Base-by-base conservation (phyloP, 2,797 vertebrate species). In the Alouatta caraya region DNA sequence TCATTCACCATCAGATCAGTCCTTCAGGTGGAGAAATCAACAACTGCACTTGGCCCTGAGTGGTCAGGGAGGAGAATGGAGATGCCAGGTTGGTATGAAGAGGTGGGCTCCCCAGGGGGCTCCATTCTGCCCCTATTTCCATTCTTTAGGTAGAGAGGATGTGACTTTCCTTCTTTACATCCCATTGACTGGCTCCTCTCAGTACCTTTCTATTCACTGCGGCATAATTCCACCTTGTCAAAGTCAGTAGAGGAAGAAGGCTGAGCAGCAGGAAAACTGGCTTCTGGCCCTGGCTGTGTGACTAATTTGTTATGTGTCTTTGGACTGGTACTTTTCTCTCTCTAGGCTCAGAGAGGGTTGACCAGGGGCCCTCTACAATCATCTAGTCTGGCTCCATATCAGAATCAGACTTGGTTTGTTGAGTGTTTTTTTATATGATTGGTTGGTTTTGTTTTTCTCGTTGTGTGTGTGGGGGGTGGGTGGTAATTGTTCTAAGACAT, bases 261-360 rank as follows among this genome's bases (percentile, higher is more conserved):
- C 7, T 24, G 26, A 94, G 81, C 67, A 42, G 33, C 44, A 72
- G 64, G 57, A 88, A 73, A 44, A 14, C 44, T 22, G n/a, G n/a
- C 44, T 91, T 87, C 64, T 72, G 55, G 15, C 39, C 42, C 73
- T 94, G 9, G 4, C 26, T 93, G 26, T 39, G 24, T 37, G 15
- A 52, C 61, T 64, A 72, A 44, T 39, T 64, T 73, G 22, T 48
- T 75, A 0, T 82, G 76, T 76, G 10, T 75, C 26, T 93, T 79
- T 78, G 28, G 7, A 5, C 1, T n/a, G 8, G 17, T 91, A 19
- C 17, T 39, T 46, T 59, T 86, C 5, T 13, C 22, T 85, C 52
- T 94, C 59, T 94, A 33, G 75, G 13, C 61, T 80, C 75, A 83
- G 73, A 70, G 10, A 37, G 15, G 8, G 8, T 48, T 90, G 39